These are phyloP conservation scores for Lepidurus couesii DNA, from an alignment of 1,140 invertebrate species.

Conservation along the genomic window DNA sequence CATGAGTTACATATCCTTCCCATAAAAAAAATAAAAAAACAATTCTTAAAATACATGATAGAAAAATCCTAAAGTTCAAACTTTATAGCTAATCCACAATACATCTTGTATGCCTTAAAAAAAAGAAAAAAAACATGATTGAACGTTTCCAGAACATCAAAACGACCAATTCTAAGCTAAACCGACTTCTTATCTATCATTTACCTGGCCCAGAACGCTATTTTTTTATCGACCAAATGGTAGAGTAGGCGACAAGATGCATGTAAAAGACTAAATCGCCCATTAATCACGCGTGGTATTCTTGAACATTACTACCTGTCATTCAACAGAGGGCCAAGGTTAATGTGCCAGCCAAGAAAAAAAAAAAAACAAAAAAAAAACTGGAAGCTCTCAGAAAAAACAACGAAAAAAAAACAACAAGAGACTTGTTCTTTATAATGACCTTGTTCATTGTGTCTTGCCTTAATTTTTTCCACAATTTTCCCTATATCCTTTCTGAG, in stretches of 20 bases:
- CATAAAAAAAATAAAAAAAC: constrained; percentile 37
- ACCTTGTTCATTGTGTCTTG: background rate
- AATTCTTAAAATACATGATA: constrained; percentile 24
- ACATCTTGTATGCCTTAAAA: constrained; percentile 4
- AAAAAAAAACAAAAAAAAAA: too few species aligned
- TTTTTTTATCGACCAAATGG: background rate
- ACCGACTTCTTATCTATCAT: constrained; percentile 9
- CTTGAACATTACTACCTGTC: background rate
- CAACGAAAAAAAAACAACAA: background rate
- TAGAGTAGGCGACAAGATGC: constrained; percentile 4
- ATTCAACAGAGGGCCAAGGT: constrained; percentile 14
- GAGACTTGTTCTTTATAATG: constrained; percentile 3
- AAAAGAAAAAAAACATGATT: constrained; percentile 2
- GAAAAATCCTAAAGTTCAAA: constrained; percentile 12
- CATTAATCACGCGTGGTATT: constrained; percentile 19
- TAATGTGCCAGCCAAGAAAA: background rate
- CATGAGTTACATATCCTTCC: constrained; percentile 37
- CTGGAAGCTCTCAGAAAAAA: constrained; percentile 11
- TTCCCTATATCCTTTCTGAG: background rate
- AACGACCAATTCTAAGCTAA: background rate
- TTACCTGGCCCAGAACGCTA: background rate
- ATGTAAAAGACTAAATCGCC: constrained; percentile 16
- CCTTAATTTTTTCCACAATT: background rate
- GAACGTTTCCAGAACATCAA: background rate
- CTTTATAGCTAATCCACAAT: background rate